These are phyloP conservation scores for Ectropis grisescens DNA, from an alignment of 1,140 invertebrate genomes.

Conservation along the genomic window DNA sequence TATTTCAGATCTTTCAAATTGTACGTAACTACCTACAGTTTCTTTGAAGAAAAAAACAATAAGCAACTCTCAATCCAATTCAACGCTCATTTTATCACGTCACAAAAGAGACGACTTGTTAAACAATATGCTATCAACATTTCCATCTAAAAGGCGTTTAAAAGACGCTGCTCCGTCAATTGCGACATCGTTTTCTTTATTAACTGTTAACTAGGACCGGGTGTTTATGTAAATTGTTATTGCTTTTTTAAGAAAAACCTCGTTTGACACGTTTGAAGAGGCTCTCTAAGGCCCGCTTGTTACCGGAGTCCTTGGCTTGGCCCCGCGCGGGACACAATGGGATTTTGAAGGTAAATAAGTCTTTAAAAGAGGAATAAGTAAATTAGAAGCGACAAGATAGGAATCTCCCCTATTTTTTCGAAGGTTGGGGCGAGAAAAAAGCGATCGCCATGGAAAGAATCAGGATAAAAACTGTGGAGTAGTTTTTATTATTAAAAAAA, in stretches of 20 bases:
- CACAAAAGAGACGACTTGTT: conserved; percentile 35
- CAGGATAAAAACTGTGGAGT: conserved; percentile 25
- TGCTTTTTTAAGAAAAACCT: conserved; percentile 65
- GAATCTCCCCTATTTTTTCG: conserved; percentile 74
- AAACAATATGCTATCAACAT: conserved; percentile 54
- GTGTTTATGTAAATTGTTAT: conserved; percentile 70
- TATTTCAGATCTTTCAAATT: no score
- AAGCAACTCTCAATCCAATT: conserved; percentile 3
- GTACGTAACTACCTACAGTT: no score
- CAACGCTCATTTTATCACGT: conserved; percentile 12
- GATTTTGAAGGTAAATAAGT: conserved; percentile 75
- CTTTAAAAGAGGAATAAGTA: conserved; percentile 77
- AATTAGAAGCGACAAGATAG: conserved; percentile 77
- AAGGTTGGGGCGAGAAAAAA: conserved; percentile 62
- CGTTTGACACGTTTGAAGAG: conserved; percentile 62
- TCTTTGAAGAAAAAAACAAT: conserved; percentile 4
- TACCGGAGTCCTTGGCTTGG: conserved; percentile 37
- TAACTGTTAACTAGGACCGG: conserved; percentile 66
- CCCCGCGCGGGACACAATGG: conserved; percentile 59
- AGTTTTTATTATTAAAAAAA: no score
- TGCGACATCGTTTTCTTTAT: conserved; percentile 64
- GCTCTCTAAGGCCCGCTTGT: conserved; percentile 49
- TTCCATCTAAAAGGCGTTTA: conserved; percentile 62
- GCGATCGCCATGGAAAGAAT: conserved; percentile 51
- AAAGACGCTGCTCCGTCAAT: conserved; percentile 50